Conservation (phyloP, 2,797 vertebrate species). For the Helostoma temminkii region DNA sequence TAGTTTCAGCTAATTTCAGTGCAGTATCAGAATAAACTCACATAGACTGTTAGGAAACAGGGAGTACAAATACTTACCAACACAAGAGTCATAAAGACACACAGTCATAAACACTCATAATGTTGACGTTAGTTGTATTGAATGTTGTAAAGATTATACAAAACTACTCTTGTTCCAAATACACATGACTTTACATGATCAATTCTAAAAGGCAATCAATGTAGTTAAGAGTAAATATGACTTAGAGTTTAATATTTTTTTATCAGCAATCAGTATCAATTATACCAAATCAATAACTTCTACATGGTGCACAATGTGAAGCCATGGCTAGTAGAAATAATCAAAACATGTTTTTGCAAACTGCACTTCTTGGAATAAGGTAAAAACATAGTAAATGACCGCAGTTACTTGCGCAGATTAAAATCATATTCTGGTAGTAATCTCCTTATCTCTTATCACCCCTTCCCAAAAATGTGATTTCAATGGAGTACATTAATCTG, state of each 20-base stretch:
- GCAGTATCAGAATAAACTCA: too few species aligned
- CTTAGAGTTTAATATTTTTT: too few species aligned
- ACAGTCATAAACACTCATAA: too few species aligned
- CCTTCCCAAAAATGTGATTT: slow-evolving; percentile 12
- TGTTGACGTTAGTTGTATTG: background rate
- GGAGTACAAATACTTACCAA: too few species aligned
- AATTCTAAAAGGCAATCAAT: background rate
- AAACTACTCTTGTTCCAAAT: too few species aligned
- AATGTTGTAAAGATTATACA: background rate
- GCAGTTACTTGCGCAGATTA: slow-evolving; percentile 1
- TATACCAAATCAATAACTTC: background rate
- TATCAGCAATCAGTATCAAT: too few species aligned
- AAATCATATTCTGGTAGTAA: slow-evolving; percentile 23
- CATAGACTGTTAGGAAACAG: too few species aligned
- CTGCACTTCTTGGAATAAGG: background rate
- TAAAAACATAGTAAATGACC: slow-evolving; percentile 2
- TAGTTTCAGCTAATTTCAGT: too few species aligned
- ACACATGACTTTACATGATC: too few species aligned
- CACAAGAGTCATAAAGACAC: too few species aligned
- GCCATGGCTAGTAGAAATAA: background rate
- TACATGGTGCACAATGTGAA: background rate
- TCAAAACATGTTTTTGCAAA: slow-evolving; percentile 1
- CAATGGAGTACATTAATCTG: background rate
- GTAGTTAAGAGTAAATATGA: background rate
- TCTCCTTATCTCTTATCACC: slow-evolving; percentile 18